Conservation (phyloP, 1,140 invertebrate genomes). For the Bombus cullumanus region DNA sequence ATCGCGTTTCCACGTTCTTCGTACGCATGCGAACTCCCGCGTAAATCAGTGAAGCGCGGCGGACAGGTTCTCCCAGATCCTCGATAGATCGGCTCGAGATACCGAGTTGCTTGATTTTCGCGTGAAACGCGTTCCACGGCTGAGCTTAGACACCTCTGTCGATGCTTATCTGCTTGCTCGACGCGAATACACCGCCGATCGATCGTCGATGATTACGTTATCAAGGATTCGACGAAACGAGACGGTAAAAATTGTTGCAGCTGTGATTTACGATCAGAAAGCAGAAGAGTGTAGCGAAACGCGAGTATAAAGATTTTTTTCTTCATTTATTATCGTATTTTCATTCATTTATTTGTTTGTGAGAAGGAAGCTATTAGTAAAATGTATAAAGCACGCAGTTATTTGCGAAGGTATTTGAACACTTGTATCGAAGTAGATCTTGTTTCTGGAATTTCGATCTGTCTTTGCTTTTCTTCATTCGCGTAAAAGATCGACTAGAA, state of each 20-base stretch:
- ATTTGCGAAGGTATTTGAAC: too few species aligned
- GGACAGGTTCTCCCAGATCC: constrained; percentile 21
- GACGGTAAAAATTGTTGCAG: neutral
- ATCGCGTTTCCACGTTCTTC: neutral
- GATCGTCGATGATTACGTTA: constrained; percentile 41
- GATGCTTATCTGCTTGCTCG: constrained; percentile 28
- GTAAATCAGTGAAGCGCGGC: constrained; percentile 24
- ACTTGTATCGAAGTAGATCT: neutral
- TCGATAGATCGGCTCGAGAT: constrained; percentile 27
- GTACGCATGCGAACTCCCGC: neutral
- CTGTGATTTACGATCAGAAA: neutral
- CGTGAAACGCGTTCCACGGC: constrained; percentile 30
- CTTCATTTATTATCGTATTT: neutral
- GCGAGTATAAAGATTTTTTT: neutral
- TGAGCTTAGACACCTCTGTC: neutral
- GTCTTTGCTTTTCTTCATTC: neutral
- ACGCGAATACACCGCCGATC: constrained; percentile 5
- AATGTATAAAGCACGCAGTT: too few species aligned
- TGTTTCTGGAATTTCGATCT: neutral
- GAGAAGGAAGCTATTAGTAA: too few species aligned
- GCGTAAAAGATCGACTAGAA: neutral
- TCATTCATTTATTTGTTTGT: too few species aligned
- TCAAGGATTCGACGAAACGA: constrained; percentile 28
- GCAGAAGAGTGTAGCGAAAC: neutral
- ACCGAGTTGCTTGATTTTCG: constrained; percentile 27